Evolutionary conservation across 2,797 vertebrate species (phyloP), one percentile per base, ranked within the genome.

Genomic region (Mico argentatus): DNA sequence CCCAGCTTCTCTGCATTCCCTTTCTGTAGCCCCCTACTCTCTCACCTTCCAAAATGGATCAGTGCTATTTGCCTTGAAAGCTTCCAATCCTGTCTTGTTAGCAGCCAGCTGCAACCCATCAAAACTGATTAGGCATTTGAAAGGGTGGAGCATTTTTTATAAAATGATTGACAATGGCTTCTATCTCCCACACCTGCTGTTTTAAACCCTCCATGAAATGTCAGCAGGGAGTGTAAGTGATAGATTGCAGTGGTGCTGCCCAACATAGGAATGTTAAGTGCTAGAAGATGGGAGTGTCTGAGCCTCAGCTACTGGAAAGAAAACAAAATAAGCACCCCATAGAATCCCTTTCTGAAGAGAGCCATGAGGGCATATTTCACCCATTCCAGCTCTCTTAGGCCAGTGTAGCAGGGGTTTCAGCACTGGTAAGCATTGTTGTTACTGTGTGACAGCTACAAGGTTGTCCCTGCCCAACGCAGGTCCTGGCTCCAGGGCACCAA

Each of bases 171-270:
- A 98, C 91, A 97, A 13, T 0, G 88, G 82, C 80, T 14, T 97
- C 96, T 94, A 80, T 97, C 97, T 98, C 90, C 86, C 96, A 86
- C 96, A 98, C 97, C 98, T 98, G 97, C 93, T 98, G 94, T 88
- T 98, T 97, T 97, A 95, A 98, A 98, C 97, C n/a, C 57, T 30
- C 94, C 52, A 90, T 96, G 72, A 98, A 98, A 95, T 0, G 30
- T 95, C 97, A 94, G 90, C 94, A 0, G 0, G 96, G 93, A 94
- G 87, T 41, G 82, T 86, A 46, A 93, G 76, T 97, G 97, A 97
- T 96, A 17, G 44, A 93, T 17, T 80, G 55, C 96, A 94, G 96
- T 14, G 22, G 59, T 91, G 83, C 82, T 75, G 76, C 59, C 61
- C 59, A n/a, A 57, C 48, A 39, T 81, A 92, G 77, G 77, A 96